A percentile compares a stretch with the other conserved stretches of the same genome.
Evolutionary conservation across 1,140 invertebrate species (phyloP).

Genomic region (Caerostris darwini): DNA sequence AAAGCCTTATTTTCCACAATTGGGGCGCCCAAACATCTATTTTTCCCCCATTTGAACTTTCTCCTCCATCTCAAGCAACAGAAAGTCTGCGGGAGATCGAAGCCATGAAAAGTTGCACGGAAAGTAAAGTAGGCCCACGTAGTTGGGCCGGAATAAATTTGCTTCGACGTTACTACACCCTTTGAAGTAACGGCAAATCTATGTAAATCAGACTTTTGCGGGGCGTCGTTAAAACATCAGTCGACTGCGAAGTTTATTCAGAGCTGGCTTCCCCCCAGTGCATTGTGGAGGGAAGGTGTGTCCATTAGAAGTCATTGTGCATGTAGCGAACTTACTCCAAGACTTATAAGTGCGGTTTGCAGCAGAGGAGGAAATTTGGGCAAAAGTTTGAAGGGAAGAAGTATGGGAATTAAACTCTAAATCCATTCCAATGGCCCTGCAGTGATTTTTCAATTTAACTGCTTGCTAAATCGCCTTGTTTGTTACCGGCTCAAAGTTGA

Average conservation of each 20-base stretch:
- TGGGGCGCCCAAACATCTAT: not conserved
- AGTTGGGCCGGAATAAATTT: slow-evolving; percentile 46
- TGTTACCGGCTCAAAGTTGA: not conserved
- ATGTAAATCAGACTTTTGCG: slow-evolving; percentile 66
- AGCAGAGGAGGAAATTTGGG: not conserved
- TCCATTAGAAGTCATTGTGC: slow-evolving; percentile 35
- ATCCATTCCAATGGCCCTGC: not conserved
- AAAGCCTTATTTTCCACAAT: not conserved
- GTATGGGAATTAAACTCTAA: not conserved
- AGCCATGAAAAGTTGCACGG: slow-evolving; percentile 26
- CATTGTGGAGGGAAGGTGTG: slow-evolving; percentile 42
- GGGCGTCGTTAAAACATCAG: slow-evolving; percentile 55
- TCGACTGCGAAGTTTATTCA: slow-evolving; percentile 38
- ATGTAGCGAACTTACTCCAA: slow-evolving; percentile 9
- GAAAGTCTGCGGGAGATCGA: not conserved
- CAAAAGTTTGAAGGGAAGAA: not conserved
- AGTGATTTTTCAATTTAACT: not conserved
- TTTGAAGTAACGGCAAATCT: slow-evolving; percentile 62
- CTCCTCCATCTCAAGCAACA: not conserved
- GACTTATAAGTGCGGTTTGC: not conserved
- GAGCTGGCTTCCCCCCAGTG: not conserved
- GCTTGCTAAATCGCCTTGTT: not conserved
- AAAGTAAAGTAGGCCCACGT: slow-evolving; percentile 13
- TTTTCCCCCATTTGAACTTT: not conserved
- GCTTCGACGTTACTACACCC: slow-evolving; percentile 9